These are phyloP conservation scores for Bombyx mori DNA, from an alignment of 1,140 invertebrate species.

Conservation along the genomic window DNA sequence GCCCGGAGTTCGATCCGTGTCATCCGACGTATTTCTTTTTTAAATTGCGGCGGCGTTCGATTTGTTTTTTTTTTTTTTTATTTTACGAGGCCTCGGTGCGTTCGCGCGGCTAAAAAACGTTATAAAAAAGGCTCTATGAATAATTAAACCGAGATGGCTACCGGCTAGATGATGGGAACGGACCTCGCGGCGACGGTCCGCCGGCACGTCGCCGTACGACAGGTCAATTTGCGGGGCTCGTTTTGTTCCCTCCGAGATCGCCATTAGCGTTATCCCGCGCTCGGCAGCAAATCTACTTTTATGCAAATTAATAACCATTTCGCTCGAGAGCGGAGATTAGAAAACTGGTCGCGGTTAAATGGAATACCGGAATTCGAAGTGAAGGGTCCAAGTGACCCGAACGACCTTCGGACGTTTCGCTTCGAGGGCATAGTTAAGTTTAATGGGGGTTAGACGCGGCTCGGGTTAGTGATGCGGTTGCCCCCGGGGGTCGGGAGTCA, in stretches of 20 bases:
- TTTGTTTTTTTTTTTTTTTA: slow-evolving; percentile 63
- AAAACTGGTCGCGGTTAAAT: slow-evolving; percentile 12
- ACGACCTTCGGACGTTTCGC: slow-evolving; percentile 33
- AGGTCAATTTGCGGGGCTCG: slow-evolving; percentile 63
- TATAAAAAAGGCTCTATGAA: slow-evolving; percentile 67
- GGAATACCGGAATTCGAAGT: background rate
- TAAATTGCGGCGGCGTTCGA: slow-evolving; percentile 59
- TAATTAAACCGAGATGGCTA: slow-evolving; percentile 70
- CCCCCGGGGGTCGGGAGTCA: slow-evolving; percentile 54
- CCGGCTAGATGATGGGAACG: slow-evolving; percentile 67
- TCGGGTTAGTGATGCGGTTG: slow-evolving; percentile 53
- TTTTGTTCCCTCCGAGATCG: slow-evolving; percentile 43
- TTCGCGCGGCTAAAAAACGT: slow-evolving; percentile 62
- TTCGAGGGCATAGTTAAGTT: slow-evolving; percentile 64
- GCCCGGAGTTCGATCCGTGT: slow-evolving; percentile 70
- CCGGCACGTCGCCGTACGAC: slow-evolving; percentile 31
- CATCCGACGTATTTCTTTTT: slow-evolving; percentile 69
- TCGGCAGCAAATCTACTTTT: slow-evolving; percentile 35
- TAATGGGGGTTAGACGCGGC: slow-evolving; percentile 59
- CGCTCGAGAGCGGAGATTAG: slow-evolving; percentile 14
- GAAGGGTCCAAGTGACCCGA: slow-evolving; percentile 2
- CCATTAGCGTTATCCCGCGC: slow-evolving; percentile 27
- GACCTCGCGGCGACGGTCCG: slow-evolving; percentile 61
- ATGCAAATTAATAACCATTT: slow-evolving; percentile 24
- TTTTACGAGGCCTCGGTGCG: slow-evolving; percentile 60